These are phyloP conservation scores for Andrena hattorfiana DNA, from an alignment of 2,888 invertebrate species.

Conservation along the genomic window DNA sequence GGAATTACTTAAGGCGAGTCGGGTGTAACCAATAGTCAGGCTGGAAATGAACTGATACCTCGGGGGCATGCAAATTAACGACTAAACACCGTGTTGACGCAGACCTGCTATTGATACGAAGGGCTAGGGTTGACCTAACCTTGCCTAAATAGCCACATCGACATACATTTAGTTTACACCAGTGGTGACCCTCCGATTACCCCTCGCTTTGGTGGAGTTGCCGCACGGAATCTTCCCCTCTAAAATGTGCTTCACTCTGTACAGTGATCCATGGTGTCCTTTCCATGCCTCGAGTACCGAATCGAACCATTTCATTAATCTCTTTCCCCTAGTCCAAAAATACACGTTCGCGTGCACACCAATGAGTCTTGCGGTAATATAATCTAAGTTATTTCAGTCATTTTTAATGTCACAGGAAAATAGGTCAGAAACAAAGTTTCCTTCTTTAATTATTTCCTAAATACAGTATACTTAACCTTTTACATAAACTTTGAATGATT, in stretches of 20 bases:
- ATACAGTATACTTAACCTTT: no score
- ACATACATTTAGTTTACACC: conserved; percentile 59
- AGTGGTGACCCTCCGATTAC: conserved; percentile 41
- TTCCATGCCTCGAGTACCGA: neutral
- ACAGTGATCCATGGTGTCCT: neutral
- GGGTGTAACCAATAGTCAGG: conserved; percentile 50
- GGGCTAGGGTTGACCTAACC: conserved; percentile 47
- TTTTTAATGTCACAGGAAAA: no score
- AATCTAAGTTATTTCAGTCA: no score
- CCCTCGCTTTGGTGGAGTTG: conserved; percentile 30
- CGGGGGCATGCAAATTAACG: conserved; percentile 71
- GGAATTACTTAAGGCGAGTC: conserved; percentile 55
- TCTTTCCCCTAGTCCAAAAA: neutral
- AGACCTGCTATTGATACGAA: conserved; percentile 65
- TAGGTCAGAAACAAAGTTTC: no score
- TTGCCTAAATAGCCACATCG: conserved; percentile 51
- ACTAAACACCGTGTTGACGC: conserved; percentile 68
- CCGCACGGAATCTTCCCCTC: conserved; percentile 21
- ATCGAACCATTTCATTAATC: neutral
- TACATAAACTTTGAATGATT: no score
- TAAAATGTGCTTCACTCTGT: conserved; percentile 6
- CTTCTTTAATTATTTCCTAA: no score
- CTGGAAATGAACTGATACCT: conserved; percentile 59
- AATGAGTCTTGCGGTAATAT: neutral
- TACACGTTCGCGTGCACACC: neutral